Percentiles rank a stretch among this genome's conserved stretches.
Conservation (phyloP, 2,113 vertebrate genomes). For the Ictalurus punctatus region DNA sequence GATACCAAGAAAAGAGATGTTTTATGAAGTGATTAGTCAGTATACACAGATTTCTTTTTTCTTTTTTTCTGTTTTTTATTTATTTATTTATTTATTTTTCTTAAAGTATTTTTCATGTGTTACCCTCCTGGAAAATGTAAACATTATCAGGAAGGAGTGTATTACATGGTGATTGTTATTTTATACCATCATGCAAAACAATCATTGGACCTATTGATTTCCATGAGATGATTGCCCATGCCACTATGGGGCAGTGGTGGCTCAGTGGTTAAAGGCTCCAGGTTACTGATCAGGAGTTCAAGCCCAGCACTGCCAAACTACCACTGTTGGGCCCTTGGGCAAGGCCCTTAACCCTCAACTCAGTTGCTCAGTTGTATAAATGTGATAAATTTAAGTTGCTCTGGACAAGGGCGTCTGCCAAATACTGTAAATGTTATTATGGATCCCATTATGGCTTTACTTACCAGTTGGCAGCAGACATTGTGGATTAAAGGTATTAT, state of each 20-base stretch:
- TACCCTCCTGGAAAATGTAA: not conserved
- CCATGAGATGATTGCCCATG: not conserved
- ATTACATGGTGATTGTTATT: not conserved
- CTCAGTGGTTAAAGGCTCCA: no score
- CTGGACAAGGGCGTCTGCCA: no score
- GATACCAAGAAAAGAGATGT: not conserved
- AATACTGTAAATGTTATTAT: not conserved
- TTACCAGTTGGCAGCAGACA: not conserved
- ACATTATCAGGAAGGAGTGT: not conserved
- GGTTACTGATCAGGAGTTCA: no score
- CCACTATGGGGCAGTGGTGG: not conserved
- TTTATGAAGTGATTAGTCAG: not conserved
- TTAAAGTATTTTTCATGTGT: not conserved
- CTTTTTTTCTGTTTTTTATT: not conserved
- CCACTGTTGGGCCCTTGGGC: no score
- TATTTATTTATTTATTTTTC: not conserved
- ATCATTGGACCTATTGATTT: not conserved
- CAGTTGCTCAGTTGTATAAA: no score
- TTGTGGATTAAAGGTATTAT: not conserved
- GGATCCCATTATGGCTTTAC: not conserved
- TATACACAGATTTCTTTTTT: not conserved
- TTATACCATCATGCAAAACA: not conserved
- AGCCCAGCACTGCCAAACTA: no score
- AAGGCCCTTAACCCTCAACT: no score
- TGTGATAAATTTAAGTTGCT: no score